Conservation (phyloP, 2,888 invertebrate genomes). For the Leptura quadrifasciata region DNA sequence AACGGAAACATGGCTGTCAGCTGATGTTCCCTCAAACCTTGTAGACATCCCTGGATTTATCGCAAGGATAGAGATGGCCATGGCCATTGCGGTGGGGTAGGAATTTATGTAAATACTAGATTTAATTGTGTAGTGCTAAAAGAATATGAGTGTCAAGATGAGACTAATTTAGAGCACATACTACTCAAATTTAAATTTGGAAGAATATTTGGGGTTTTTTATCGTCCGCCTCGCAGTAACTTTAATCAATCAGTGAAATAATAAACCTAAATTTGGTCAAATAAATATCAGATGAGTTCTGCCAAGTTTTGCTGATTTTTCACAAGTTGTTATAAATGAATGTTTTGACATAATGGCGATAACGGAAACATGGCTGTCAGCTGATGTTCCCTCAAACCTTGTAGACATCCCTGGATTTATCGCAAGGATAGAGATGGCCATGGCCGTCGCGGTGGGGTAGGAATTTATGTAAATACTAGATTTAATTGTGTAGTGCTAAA, state of each 20-base stretch:
- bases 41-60: neutral
- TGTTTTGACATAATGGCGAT: too few species aligned
- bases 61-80: neutral
- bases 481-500: neutral
- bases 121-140: neutral
- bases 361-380: neutral
- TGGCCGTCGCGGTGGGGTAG: neutral
- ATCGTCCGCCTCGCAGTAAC: too few species aligned
- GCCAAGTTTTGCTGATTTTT: too few species aligned
- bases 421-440: neutral
- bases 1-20: too few species aligned
- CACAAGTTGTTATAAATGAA: too few species aligned
- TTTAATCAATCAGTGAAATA: too few species aligned
- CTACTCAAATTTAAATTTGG: neutral
- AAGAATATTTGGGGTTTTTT: too few species aligned
- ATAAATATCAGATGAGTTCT: too few species aligned
- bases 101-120: neutral
- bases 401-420: neutral
- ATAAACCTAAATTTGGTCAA: too few species aligned
- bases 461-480: neutral
- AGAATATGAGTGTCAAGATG: neutral
- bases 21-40: neutral
- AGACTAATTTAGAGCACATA: neutral
- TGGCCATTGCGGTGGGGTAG: neutral
- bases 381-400: neutral